A percentile compares a stretch with the other conserved stretches of the same genome.
These are phyloP conservation scores for Melitaea athalia DNA, from an alignment of 2,888 invertebrate species.

Conservation along the genomic window DNA sequence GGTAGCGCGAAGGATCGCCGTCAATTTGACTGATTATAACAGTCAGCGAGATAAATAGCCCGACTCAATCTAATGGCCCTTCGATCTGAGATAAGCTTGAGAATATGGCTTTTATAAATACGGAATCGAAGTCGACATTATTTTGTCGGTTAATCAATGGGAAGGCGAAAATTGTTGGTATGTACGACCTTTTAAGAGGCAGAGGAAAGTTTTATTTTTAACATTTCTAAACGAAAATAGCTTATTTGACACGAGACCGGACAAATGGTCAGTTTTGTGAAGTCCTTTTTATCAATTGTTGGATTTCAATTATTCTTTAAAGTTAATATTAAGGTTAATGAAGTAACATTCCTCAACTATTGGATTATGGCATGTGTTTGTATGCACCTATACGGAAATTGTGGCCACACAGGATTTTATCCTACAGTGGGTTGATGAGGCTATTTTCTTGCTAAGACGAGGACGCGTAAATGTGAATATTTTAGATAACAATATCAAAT, in stretches of 20 bases:
- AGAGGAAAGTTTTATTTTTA: background rate
- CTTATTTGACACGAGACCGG: background rate
- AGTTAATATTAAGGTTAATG: no score
- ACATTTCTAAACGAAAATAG: background rate
- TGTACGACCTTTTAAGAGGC: background rate
- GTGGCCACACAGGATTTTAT: no score
- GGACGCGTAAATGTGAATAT: no score
- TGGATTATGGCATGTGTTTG: no score
- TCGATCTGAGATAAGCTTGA: conserved; percentile 46
- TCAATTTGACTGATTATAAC: conserved; percentile 49
- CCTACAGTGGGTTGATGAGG: no score
- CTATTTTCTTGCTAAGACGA: no score
- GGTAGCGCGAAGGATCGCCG: conserved; percentile 39
- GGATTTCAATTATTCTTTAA: no score
- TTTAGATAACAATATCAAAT: no score
- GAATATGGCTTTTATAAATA: conserved; percentile 30
- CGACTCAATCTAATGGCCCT: conserved; percentile 46
- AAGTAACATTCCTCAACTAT: no score
- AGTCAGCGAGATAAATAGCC: conserved; percentile 47
- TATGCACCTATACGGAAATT: no score
- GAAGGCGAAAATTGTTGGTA: conserved; percentile 7
- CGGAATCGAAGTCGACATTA: conserved; percentile 21
- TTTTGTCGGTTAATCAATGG: conserved; percentile 10
- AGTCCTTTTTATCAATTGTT: no score
- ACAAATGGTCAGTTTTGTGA: background rate